These are phyloP conservation scores for Crotalus viridis DNA, from an alignment of 2,113 vertebrate species.

Conservation along the genomic window DNA sequence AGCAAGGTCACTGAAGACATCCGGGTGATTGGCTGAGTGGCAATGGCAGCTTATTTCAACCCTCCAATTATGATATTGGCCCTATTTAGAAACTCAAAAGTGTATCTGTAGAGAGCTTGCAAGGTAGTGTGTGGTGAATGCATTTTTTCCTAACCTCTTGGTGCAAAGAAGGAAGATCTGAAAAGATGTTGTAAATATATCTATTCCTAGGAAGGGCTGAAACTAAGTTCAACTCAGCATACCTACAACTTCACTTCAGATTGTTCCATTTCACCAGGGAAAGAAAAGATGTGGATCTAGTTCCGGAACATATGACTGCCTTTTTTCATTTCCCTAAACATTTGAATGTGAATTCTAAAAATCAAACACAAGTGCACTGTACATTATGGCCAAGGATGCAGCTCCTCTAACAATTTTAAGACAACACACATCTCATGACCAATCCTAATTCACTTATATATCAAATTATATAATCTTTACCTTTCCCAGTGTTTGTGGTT, in stretches of 20 bases:
- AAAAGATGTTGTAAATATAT: neutral
- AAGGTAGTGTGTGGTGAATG: neutral
- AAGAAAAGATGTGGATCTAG: too few species aligned
- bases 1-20: neutral
- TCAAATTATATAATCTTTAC: conserved; percentile 68
- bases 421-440: neutral
- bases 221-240: neutral
- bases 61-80: neutral
- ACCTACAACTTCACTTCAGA: neutral
- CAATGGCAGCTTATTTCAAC: neutral
- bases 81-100: neutral
- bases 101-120: neutral
- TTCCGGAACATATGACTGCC: neutral
- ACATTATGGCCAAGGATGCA: neutral
- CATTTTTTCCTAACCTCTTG: neutral
- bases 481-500: conserved; percentile 99
- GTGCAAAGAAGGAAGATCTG: neutral
- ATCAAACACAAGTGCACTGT: neutral
- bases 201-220: neutral
- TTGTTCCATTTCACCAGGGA: neutral
- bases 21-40: too few species aligned
- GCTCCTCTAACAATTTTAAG: neutral
- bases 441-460: neutral
- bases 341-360: neutral
- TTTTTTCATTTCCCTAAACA: neutral